Conservation (phyloP, 2,888 invertebrate genomes). For the Tenthredo distinguenda region DNA sequence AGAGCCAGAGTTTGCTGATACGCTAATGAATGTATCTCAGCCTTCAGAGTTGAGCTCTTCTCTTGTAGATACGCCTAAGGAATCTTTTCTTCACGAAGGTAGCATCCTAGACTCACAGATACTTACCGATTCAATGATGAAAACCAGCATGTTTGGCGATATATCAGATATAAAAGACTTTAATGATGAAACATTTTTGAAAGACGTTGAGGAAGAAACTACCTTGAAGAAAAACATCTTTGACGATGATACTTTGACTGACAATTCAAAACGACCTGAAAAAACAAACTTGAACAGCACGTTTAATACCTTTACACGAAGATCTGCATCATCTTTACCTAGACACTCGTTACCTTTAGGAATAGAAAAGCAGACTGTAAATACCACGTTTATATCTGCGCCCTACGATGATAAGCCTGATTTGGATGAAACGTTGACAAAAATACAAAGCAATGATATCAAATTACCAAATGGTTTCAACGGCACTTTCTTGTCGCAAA, state of each 20-base stretch:
- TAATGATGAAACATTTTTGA: slow-evolving; percentile 58
- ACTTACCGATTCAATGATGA: slow-evolving; percentile 73
- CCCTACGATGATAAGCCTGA: slow-evolving; percentile 5
- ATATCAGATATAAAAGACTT: slow-evolving; percentile 44
- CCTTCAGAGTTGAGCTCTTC: slow-evolving; percentile 72
- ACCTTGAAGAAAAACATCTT: slow-evolving; percentile 42
- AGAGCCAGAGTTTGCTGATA: slow-evolving; percentile 70
- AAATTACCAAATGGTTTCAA: slow-evolving; percentile 23
- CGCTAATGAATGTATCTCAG: slow-evolving; percentile 71
- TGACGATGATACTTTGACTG: slow-evolving; percentile 56
- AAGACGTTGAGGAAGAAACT: slow-evolving; percentile 19
- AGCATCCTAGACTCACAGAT: slow-evolving; percentile 68
- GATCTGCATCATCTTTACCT: slow-evolving; percentile 24
- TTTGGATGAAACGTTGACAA: slow-evolving; percentile 39
- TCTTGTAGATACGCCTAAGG: slow-evolving; percentile 58
- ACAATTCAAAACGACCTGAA: neutral
- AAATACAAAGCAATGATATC: neutral
- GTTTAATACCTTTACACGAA: slow-evolving; percentile 32
- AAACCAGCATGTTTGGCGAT: slow-evolving; percentile 69
- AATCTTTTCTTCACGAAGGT: slow-evolving; percentile 50
- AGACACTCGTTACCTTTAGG: slow-evolving; percentile 31
- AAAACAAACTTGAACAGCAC: slow-evolving; percentile 50
- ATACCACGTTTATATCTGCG: slow-evolving; percentile 33
- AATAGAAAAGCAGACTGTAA: slow-evolving; percentile 29
- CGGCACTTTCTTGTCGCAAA: slow-evolving; percentile 15